phyloP scores from a whole-genome alignment of 2,888 invertebrate species.

The Oscheius sp. region DNA sequence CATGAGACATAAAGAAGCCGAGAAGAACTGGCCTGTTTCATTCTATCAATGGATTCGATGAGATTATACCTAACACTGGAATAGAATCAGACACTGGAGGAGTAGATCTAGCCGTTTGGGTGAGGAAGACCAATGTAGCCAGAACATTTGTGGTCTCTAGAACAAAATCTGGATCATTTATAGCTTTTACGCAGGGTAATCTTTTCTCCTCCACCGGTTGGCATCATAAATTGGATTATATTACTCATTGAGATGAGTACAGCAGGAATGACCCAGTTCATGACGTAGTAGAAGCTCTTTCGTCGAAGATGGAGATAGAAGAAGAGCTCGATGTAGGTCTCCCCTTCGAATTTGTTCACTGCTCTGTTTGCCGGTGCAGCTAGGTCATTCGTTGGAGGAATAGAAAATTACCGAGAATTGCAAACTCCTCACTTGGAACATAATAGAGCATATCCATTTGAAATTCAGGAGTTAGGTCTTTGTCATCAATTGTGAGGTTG shows the following conservation, averaged over 20 bases:
- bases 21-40: slow-evolving; percentile 69
- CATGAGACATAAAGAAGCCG: slow-evolving; percentile 58
- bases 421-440: slow-evolving; percentile 23
- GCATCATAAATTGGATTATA: slow-evolving; percentile 94
- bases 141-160: slow-evolving; percentile 74
- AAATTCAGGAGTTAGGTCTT: background rate
- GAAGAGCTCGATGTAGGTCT: slow-evolving; percentile 56
- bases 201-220: slow-evolving; percentile 98
- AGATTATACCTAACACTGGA: slow-evolving; percentile 90
- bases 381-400: background rate
- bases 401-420: slow-evolving; percentile 8
- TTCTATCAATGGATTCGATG: too few species aligned
- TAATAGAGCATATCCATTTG: slow-evolving; percentile 23
- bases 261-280: slow-evolving; percentile 89
- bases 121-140: slow-evolving; percentile 95
- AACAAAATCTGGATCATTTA: background rate
- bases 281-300: slow-evolving; percentile 81
- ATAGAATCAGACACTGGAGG: slow-evolving; percentile 98
- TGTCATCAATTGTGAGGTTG: slow-evolving; percentile 17
- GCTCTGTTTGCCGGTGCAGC: slow-evolving; percentile 18
- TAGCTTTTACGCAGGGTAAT: slow-evolving; percentile 84
- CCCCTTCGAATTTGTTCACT: slow-evolving; percentile 36
- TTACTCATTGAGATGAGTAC: slow-evolving; percentile 99
- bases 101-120: slow-evolving; percentile 96
- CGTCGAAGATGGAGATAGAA: slow-evolving; percentile 73